Base-by-base conservation (phyloP, 2,888 invertebrate species). In the Idaea dimidiata region DNA sequence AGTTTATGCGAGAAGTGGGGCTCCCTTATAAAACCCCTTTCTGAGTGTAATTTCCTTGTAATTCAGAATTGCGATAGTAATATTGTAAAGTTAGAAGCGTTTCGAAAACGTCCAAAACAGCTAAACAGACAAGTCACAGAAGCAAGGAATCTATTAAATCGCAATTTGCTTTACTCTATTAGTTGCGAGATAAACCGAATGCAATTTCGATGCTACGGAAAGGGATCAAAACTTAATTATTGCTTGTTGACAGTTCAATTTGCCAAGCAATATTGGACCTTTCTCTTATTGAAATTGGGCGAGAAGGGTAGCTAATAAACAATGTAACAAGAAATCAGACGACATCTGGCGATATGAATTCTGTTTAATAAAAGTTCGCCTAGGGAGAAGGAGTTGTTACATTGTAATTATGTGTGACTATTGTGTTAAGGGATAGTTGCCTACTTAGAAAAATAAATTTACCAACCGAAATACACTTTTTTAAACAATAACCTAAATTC, bases 141-240 rank as follows among this genome's bases (percentile, higher is more conserved):
- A 57, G 62, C 64, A 65, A 58, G 64, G 55, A 54, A 33, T 58
- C 60, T 14, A 64, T 65, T 57, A 64, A 64, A 59, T 32, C 61
- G 58, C 64, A 68, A 70, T 72, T 72, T 68, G 62, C 66, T 63
- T 62, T 63, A 66, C 65, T 62, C 63, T 64, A 68, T 70, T 68
- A 68, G 60, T 62, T 58, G 18, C 57, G 60, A 66, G 66, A 68
- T 68, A 64, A 69, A 62, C 65, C 60, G 60, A 72, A 68, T 65
- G 71, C 64, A 65, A 72, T 70, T 70, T 62, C 67, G 60, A 66
- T 65, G 65, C 66, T 65, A 58, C 68, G 65, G 58, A 72, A 76
- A 78, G 80, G 81, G 82, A 81, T 81, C 78, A 79, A 80, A 84
- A 84, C 81, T 83, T 77, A 80, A 83, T 84, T 83, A 82, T 72